A percentile compares a stretch with the other conserved stretches of the same genome.
phyloP scores from a whole-genome alignment of 2,888 invertebrate species.

The Drosophila subquinaria region DNA sequence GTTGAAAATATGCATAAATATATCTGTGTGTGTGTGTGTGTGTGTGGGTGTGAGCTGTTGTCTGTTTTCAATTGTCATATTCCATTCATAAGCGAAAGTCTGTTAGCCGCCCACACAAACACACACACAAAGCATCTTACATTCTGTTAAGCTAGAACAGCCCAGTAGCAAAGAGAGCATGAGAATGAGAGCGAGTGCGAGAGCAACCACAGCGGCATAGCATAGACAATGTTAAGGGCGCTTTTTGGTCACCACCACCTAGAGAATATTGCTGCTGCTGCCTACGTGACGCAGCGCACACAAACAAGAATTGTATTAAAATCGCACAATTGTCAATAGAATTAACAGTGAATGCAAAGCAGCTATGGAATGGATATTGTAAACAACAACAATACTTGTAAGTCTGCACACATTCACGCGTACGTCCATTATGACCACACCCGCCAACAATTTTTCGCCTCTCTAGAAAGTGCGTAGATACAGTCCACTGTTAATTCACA shows the following conservation, averaged over 20 bases:
- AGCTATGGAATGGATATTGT: constrained; percentile 25
- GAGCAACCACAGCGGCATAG: constrained; percentile 24
- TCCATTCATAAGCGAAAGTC: constrained; percentile 59
- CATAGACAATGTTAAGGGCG: constrained; percentile 58
- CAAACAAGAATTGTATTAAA: constrained; percentile 35
- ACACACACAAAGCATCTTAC: constrained; percentile 12
- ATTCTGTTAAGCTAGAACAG: constrained; percentile 34
- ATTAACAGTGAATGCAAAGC: constrained; percentile 29
- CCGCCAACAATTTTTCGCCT: constrained; percentile 1
- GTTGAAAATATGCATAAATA: constrained; percentile 1
- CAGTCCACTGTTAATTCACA: constrained; percentile 14
- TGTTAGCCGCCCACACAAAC: constrained; percentile 38
- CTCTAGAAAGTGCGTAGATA: constrained; percentile 27
- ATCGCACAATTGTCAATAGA: constrained; percentile 55
- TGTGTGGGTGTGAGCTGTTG: constrained; percentile 33
- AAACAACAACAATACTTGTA: constrained; percentile 31
- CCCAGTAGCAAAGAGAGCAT: constrained; percentile 18
- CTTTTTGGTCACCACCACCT: constrained; percentile 26
- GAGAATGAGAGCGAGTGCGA: constrained; percentile 21
- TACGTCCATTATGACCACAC: constrained; percentile 4
- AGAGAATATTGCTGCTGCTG: constrained; percentile 25
- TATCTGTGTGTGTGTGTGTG: constrained; percentile 17
- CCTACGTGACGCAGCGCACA: constrained; percentile 71
- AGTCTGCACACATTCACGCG: constrained; percentile 13
- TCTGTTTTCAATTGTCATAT: constrained; percentile 35